These are phyloP conservation scores for Lasioglossum figueresi DNA, from an alignment of 2,888 invertebrate genomes.

Conservation along the genomic window DNA sequence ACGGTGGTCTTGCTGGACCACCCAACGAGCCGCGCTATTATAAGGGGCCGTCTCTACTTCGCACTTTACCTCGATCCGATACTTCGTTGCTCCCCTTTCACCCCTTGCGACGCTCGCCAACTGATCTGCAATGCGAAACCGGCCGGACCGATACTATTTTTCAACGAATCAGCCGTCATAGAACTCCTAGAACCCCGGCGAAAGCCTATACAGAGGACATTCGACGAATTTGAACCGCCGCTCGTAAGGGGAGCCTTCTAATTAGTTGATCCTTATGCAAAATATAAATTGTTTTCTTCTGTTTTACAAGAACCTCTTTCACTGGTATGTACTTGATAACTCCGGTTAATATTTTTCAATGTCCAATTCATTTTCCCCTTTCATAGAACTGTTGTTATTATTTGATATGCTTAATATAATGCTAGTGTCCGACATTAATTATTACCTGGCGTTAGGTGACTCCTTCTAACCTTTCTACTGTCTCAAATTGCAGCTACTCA, in stretches of 20 bases:
- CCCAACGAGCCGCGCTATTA: constrained; percentile 80
- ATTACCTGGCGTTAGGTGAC: too few relatives aligned
- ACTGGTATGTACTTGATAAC: background rate
- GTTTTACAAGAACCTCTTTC: background rate
- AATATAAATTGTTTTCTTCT: background rate
- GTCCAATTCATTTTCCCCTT: too few relatives aligned
- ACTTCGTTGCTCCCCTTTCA: constrained; percentile 71
- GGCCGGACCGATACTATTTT: constrained; percentile 34
- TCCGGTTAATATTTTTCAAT: background rate
- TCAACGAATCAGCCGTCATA: background rate
- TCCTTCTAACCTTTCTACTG: too few relatives aligned
- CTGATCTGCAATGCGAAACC: constrained; percentile 16
- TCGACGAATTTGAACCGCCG: background rate
- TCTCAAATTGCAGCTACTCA: too few relatives aligned
- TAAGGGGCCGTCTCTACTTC: constrained; percentile 80
- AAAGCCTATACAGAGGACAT: background rate
- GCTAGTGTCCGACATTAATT: too few relatives aligned
- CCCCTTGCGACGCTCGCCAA: constrained; percentile 50
- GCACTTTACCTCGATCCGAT: constrained; percentile 78
- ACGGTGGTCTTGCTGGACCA: constrained; percentile 79
- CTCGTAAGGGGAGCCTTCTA: background rate
- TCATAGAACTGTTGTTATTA: too few relatives aligned
- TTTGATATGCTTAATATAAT: too few relatives aligned
- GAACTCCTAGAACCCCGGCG: constrained; percentile 2
- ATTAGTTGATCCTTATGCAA: background rate